These are phyloP conservation scores for Onychomys leucogaster DNA, from an alignment of 2,797 vertebrate species.

Conservation along the genomic window DNA sequence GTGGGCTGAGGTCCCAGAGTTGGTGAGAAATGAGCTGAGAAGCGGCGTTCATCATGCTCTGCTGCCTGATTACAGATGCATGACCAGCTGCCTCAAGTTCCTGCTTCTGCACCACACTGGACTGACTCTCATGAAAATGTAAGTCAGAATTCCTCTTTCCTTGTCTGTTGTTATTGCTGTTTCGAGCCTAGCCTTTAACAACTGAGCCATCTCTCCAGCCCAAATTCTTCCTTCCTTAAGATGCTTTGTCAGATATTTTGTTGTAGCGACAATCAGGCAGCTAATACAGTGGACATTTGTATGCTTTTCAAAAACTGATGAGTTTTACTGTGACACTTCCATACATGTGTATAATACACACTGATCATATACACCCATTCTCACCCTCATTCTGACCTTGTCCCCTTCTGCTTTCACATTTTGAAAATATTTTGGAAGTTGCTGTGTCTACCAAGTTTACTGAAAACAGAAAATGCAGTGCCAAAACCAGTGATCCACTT, in stretches of 20 bases:
- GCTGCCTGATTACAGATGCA: not conserved
- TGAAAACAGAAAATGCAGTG: not conserved
- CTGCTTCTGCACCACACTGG: not conserved
- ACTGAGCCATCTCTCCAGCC: not conserved
- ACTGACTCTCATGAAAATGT: not conserved
- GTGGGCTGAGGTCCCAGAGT: not conserved
- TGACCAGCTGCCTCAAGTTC: not conserved
- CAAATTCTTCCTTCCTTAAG: not conserved
- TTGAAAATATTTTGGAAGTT: not conserved
- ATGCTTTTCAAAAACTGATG: not conserved
- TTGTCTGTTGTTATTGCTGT: not conserved
- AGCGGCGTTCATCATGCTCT: not conserved
- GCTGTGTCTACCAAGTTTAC: not conserved
- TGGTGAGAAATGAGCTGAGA: not conserved
- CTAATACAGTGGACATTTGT: not conserved
- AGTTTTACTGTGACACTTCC: not conserved
- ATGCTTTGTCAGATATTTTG: not conserved
- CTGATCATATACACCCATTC: not conserved
- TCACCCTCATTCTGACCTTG: too few relatives aligned
- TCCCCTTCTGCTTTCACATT: not conserved
- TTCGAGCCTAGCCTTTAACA: not conserved
- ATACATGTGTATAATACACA: not conserved
- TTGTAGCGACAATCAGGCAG: not conserved
- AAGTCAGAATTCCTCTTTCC: not conserved
- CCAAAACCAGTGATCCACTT: not conserved